Evolutionary conservation across 2,113 vertebrate species (phyloP).

Genomic region (Salvelinus fontinalis): DNA sequence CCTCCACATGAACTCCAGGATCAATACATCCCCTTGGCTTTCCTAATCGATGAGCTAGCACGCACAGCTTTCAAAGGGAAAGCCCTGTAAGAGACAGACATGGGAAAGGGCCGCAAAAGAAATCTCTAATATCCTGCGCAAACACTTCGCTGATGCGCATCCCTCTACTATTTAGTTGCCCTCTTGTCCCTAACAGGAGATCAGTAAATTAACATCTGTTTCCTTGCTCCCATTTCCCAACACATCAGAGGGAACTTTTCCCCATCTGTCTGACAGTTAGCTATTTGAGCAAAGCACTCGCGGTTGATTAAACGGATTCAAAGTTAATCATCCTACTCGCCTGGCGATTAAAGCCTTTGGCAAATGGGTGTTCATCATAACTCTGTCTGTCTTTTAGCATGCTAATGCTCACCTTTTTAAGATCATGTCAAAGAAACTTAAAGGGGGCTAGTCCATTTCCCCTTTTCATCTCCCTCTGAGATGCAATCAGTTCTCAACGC

Average conservation of each 20-base stretch:
- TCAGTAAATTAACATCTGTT: conserved; percentile 47
- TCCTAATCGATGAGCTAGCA: conserved; percentile 51
- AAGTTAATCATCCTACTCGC: conserved; percentile 70
- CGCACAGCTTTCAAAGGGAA: conserved; percentile 31
- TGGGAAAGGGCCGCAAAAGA: conserved; percentile 8
- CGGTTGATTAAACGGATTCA: conserved; percentile 71
- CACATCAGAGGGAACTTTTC: conserved; percentile 55
- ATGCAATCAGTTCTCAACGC: conserved; percentile 57
- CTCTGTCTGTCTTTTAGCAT: conserved; percentile 62
- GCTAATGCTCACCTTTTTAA: conserved; percentile 64
- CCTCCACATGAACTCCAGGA: conserved; percentile 53
- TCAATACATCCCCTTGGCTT: conserved; percentile 43
- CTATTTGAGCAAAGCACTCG: conserved; percentile 55
- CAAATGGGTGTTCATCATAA: conserved; percentile 64
- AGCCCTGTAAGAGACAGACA: conserved; percentile 32
- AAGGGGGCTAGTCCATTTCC: conserved; percentile 39
- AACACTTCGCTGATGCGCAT: conserved; percentile 51
- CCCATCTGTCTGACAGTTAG: conserved; percentile 45
- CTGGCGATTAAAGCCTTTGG: conserved; percentile 66
- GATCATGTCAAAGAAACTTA: conserved; percentile 46
- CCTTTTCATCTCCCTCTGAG: conserved; percentile 58
- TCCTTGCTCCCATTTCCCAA: conserved; percentile 17
- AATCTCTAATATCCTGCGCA: conserved; percentile 33
- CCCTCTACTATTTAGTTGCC: conserved; percentile 33
- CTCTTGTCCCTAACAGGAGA: conserved; percentile 22